Percentiles rank a stretch among this genome's conserved stretches.
phyloP scores from a whole-genome alignment of 2,797 vertebrate genomes.

The Sebastes taczanowskii region DNA sequence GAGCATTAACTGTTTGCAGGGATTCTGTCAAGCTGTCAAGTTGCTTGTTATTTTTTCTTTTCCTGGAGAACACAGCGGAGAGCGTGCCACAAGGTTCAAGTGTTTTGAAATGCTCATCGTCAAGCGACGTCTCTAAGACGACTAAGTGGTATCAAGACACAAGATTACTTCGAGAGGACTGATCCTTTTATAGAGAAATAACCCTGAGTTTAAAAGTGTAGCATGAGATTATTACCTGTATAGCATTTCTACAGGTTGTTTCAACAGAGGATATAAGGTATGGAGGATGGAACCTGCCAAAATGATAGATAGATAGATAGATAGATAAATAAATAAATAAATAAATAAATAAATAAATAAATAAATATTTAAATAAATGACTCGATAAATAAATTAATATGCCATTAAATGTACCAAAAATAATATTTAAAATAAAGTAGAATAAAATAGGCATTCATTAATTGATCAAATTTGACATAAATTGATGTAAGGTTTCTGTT shows the following conservation, averaged over 20 bases:
- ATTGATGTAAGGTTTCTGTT: too few species aligned
- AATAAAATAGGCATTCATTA: too few species aligned
- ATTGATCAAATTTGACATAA: too few species aligned
- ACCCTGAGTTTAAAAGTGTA: background rate
- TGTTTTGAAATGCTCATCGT: slow-evolving; percentile 47
- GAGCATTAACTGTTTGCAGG: slow-evolving; percentile 52
- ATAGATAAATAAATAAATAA: too few species aligned
- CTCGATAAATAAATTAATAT: too few species aligned
- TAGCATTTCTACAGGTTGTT: background rate
- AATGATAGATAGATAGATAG: too few species aligned
- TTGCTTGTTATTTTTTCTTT: slow-evolving; percentile 18
- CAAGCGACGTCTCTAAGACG: slow-evolving; percentile 15
- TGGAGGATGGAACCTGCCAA: too few species aligned
- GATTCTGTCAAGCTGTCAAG: slow-evolving; percentile 60
- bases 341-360: too few species aligned
- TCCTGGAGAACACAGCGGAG: slow-evolving; percentile 13
- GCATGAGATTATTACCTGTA: background rate
- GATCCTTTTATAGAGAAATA: background rate
- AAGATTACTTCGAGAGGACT: slow-evolving; percentile 5
- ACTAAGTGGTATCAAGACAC: slow-evolving; percentile 42
- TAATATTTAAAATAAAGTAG: too few species aligned
- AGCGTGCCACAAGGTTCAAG: slow-evolving; percentile 44
- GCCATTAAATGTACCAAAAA: too few species aligned
- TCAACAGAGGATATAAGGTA: background rate
- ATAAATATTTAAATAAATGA: too few species aligned